Base-by-base conservation (phyloP, 2,113 vertebrate species). In the Capra hircus region DNA sequence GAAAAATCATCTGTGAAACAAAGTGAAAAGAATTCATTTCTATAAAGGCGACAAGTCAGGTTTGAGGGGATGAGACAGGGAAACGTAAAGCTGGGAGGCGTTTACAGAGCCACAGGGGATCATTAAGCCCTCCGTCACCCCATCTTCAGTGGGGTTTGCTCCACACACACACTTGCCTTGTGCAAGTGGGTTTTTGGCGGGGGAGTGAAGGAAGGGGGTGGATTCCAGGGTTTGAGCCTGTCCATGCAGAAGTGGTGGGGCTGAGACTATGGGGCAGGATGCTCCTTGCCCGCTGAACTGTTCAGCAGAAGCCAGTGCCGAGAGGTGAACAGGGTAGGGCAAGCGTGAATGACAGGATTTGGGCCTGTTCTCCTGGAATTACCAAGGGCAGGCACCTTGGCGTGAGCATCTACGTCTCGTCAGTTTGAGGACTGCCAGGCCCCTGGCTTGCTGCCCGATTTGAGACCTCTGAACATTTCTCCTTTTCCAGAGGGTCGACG, bases 381-480 rank as follows among this genome's bases (percentile, higher is more conserved):
- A 60, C 83, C 12, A 17, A 89, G 84, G 53, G 25, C 88, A 36
- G 67, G 33, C 5, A 23, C 4, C 77, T 59, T 43, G 30, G 9
- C 4, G 0, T 27, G 57, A 28, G 43, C 17, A 11, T 10, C 57
- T 60, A 14, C 0, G 0, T 15, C 55, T 9, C 21, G 88, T 53
- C 50, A 80, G 64, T 28, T 50, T 21, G 36, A 60, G 57, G 59
- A 7, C 10, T 77, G 93, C 91, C n/a, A 50, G 77, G 55, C 12
- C 67, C 74, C 36, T n/a, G 78, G 30, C 27, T 50, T 7, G 30
- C 80, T 57, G 40, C 91, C 95, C 1, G 5, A 23, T 55, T 57
- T 77, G 89, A 57, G 89, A 43, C 52, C 88, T 60, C 59, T 67
- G 74, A 77, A 60, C 30, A 1, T 52, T 50, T 94, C 78, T 33